Base-by-base conservation (phyloP, 2,888 invertebrate species). In the Girardia tigrina region DNA sequence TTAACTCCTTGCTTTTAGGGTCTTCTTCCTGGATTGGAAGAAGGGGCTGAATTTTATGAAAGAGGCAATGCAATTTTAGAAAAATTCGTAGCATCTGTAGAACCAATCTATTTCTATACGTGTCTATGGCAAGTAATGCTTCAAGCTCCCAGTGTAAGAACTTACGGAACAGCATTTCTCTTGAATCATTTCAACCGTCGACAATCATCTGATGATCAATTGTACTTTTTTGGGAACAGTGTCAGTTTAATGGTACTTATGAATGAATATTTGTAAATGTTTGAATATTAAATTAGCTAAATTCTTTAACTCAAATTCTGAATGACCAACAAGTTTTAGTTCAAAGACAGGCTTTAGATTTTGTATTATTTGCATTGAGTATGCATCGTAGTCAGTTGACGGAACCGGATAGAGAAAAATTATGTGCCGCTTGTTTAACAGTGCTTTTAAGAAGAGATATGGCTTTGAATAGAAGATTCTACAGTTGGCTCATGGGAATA, bases 101-200 rank as follows among this genome's bases (percentile, higher is more conserved):
- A 89, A 74, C 87, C 88, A 0, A 87, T 87, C 76, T 89, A 89
- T 82, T 93, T 92, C 85, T 92, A 91, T 84, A 89, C 90, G 0
- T 90, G 90, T 81, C 86, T 93, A 70, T 93, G 93, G 93, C 90
- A 91, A 81, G 90, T 91, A 81, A 88, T 92, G 73, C 88, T 90
- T 42, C 89, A 90, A 71, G 90, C 90, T 84, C 89, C 90, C 28
- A 88, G 89, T 1, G 89, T 91, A 29, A 88, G 92, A 74, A 86
- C 91, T 78, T 90, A 91, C 1, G 92, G 91, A 16, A 89, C 91
- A 79, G 88, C 89, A 71, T 93, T 89, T 82, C 88, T 91, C 72
- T 85, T 91, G 78, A 87, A 88, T 42, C 91, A 91, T 84, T 91
- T 90, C 81, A 91, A 91, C 82, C 89, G 89, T 81, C 89, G 89